Evolutionary conservation across 35 echinoderm and acorn worm species (phyloP).

Genomic region (Ophioderma brevispina): DNA sequence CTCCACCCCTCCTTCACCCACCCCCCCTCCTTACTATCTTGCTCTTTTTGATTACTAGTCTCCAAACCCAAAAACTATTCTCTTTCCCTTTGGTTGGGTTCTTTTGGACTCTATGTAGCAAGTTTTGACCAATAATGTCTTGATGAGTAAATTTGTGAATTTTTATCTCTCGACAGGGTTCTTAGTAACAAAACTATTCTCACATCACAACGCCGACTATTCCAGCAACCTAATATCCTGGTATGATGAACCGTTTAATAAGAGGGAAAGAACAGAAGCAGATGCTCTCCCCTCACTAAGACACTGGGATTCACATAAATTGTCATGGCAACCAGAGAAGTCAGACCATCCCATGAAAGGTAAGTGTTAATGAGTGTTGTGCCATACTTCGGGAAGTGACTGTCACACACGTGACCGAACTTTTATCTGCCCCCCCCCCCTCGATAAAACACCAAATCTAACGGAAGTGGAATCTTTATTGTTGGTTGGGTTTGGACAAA

Average conservation of each 20-base stretch:
- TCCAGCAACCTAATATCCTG: slow-evolving; percentile 92
- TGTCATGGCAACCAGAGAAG: slow-evolving; percentile 92
- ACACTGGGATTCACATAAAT: slow-evolving; percentile 89
- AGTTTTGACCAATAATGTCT: too few species aligned
- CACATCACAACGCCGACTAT: slow-evolving; percentile 84
- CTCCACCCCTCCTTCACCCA: too few species aligned
- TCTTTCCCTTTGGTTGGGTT: too few species aligned
- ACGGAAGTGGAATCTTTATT: neutral
- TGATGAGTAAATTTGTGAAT: too few species aligned
- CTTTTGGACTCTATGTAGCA: too few species aligned
- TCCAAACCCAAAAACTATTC: too few species aligned
- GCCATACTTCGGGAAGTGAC: too few species aligned
- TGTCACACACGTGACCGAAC: too few species aligned
- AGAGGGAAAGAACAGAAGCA: slow-evolving; percentile 46
- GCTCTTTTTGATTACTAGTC: too few species aligned
- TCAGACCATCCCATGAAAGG: slow-evolving; percentile 92
- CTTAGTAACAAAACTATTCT: slow-evolving; percentile 75
- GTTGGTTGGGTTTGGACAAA: too few species aligned
- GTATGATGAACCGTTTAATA: slow-evolving; percentile 98
- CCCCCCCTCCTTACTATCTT: too few species aligned
- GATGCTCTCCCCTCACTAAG: slow-evolving; percentile 68
- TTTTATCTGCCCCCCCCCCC: too few species aligned
- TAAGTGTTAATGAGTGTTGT: neutral
- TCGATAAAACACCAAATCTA: neutral
- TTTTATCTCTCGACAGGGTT: slow-evolving; percentile 51